Percentiles rank a stretch among this genome's conserved stretches.
Conservation (phyloP, 1,140 invertebrate genomes). For the Drosophila miranda region DNA sequence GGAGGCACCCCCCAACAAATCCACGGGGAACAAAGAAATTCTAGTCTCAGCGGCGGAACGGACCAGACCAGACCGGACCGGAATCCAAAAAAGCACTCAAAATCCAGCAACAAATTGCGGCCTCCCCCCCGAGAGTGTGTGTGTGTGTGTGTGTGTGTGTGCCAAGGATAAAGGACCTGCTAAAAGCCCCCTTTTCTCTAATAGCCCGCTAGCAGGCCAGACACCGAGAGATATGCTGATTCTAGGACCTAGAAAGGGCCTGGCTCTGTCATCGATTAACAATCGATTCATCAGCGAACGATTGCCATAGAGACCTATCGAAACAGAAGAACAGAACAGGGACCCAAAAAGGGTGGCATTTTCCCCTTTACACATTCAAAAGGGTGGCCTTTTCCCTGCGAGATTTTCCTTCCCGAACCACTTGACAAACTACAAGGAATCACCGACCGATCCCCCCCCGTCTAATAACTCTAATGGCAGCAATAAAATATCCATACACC, state of each 20-base stretch:
- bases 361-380: not conserved
- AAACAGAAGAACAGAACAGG: no score
- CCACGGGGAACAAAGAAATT: slow-evolving; percentile 50
- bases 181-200: slow-evolving; percentile 4
- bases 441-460: slow-evolving; percentile 40
- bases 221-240: not conserved
- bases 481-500: slow-evolving; percentile 72
- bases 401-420: slow-evolving; percentile 18
- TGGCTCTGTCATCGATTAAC: no score
- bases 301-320: no score
- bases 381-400: not conserved
- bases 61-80: no score
- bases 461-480: slow-evolving; percentile 76
- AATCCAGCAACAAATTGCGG: slow-evolving; percentile 68
- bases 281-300: no score
- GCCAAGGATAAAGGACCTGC: slow-evolving; percentile 32
- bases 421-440: slow-evolving; percentile 54
- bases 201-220: not conserved
- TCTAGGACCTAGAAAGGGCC: not conserved
- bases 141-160: slow-evolving; percentile 26
- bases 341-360: not conserved
- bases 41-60: slow-evolving; percentile 30
- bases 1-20: slow-evolving; percentile 28
- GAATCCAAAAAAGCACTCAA: slow-evolving; percentile 66
- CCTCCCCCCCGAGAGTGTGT: not conserved